phyloP scores from a whole-genome alignment of 2,113 vertebrate genomes.

The Myxocyprinus asiaticus region DNA sequence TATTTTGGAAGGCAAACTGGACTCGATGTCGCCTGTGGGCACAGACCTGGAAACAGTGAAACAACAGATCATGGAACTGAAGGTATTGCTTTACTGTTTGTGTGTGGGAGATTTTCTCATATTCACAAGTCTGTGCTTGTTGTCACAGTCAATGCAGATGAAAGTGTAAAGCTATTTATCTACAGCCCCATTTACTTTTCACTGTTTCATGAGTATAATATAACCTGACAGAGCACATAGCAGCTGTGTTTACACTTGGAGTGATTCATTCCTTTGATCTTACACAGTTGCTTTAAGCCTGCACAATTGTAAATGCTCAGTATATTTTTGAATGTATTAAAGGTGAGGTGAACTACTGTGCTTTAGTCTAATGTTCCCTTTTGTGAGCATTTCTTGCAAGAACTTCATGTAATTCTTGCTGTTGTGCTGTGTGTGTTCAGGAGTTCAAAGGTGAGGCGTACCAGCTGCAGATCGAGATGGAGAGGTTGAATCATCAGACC shows the following conservation, averaged over 20 bases:
- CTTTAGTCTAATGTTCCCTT: background rate
- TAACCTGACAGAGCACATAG: slow-evolving; percentile 23
- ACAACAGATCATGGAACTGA: slow-evolving; percentile 95
- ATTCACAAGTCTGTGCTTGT: background rate
- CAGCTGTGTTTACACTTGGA: slow-evolving; percentile 61
- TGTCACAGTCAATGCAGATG: slow-evolving; percentile 18
- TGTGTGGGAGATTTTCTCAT: background rate
- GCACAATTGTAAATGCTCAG: slow-evolving; percentile 14
- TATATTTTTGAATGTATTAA: background rate
- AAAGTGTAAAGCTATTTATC: slow-evolving; percentile 36
- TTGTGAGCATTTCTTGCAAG: background rate
- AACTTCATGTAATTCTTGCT: background rate
- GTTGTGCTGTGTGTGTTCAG: slow-evolving; percentile 62
- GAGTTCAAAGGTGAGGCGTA: slow-evolving; percentile 94
- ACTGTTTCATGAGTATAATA: slow-evolving; percentile 33
- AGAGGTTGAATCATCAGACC: slow-evolving; percentile 92
- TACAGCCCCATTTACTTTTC: slow-evolving; percentile 7
- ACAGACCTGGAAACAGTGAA: slow-evolving; percentile 98
- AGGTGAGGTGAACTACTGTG: background rate
- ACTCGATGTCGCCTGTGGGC: slow-evolving; percentile 93
- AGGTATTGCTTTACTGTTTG: slow-evolving; percentile 76
- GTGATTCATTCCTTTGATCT: slow-evolving; percentile 24
- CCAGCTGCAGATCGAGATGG: slow-evolving; percentile 98
- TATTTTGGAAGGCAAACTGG: slow-evolving; percentile 90
- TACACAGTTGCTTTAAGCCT: slow-evolving; percentile 36